These are phyloP conservation scores for Bombus soroeensis DNA, from an alignment of 1,140 invertebrate genomes.

Conservation along the genomic window DNA sequence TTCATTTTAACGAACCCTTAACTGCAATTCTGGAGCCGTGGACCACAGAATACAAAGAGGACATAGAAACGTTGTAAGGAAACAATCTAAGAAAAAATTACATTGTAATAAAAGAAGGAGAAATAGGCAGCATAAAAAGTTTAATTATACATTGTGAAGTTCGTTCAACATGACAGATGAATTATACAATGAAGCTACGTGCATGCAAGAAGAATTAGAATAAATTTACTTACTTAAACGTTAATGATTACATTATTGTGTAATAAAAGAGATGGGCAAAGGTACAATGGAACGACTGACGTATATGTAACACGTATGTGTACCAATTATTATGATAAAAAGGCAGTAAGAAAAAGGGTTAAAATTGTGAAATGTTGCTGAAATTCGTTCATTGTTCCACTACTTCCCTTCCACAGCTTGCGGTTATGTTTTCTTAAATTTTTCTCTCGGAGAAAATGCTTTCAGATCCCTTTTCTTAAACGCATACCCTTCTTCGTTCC, in stretches of 20 bases:
- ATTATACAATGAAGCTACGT: neutral
- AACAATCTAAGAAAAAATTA: no score
- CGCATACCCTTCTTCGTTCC: neutral
- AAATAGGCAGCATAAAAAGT: neutral
- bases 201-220: neutral
- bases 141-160: neutral
- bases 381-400: no score
- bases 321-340: neutral
- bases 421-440: neutral
- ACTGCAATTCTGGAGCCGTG: no score
- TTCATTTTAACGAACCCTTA: neutral
- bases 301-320: neutral
- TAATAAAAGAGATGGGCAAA: neutral
- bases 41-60: no score
- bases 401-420: no score
- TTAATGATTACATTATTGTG: neutral
- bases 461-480: neutral
- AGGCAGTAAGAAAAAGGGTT: neutral
- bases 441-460: no score
- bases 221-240: neutral
- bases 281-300: neutral
- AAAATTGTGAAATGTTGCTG: neutral
- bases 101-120: neutral
- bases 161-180: neutral
- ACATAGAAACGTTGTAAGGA: no score